Evolutionary conservation across 2,113 vertebrate genomes (phyloP), one percentile per base, ranked within the genome.

Genomic region (Madoqua kirkii): DNA sequence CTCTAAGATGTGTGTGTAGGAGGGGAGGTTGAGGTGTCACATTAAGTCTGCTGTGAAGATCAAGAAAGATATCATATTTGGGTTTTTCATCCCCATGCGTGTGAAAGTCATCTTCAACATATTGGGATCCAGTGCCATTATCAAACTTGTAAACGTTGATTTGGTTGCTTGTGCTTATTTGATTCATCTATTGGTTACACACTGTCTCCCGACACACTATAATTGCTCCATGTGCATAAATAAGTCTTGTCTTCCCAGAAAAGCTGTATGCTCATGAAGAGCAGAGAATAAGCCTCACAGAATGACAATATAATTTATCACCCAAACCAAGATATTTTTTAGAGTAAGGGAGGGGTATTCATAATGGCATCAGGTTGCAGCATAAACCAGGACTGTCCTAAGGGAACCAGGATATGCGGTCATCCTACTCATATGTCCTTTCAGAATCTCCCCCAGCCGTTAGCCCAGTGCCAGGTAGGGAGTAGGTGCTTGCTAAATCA

Each of bases 221-320:
- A 91, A 93, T 87, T 88, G 59, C 31, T 78, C n/a, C 29, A 50
- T 86, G 89, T 67, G 23, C 67, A 78, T 89, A 92, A 95, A 95
- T 92, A 96, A 92, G 52, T 74, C 45, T 87, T 92, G 11, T 93
- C 84, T 97, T 90, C 81, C 85, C 64, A 91, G 88, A 94, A 97
- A 95, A 93, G 82, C 55, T 89, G 48, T 92, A 79, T 87, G 55
- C 48, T 67, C 82, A 31, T 74, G 55, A 40, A 88, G 96, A 90
- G 43, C 62, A 96, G 84, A 95, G 59, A 92, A 15, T 82, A 62
- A 93, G n/a, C 40, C 52, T 78, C 48, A 93, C 52, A 90, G 87
- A 96, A 89, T 96, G 48, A 90, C 76, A 97, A 93, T 87, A 31
- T 95, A 96, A 97, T 95, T 97, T 98, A 93, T 88, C 9, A 84